These are phyloP conservation scores for Lasiurus cinereus DNA, from an alignment of 2,113 vertebrate genomes.

Conservation along the genomic window DNA sequence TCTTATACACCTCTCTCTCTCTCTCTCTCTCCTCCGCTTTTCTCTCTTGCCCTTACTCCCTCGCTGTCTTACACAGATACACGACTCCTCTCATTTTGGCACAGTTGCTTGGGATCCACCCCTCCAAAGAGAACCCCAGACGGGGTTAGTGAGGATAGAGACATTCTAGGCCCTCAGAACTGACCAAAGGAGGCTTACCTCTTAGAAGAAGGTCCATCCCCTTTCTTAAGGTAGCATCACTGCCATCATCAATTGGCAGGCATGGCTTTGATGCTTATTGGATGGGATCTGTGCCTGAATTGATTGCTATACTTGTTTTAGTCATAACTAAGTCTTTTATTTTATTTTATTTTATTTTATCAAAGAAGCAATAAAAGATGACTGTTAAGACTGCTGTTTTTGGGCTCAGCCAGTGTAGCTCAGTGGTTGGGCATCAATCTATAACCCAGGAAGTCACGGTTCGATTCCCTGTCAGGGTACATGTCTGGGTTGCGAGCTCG, in stretches of 20 bases:
- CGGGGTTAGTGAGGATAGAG: too few relatives aligned
- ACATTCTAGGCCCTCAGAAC: accelerated
- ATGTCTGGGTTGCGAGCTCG: too few relatives aligned
- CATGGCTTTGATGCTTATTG: background rate
- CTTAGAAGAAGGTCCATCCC: background rate
- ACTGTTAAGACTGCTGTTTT: background rate
- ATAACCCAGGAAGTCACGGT: too few relatives aligned
- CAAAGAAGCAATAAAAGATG: background rate
- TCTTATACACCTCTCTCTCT: background rate
- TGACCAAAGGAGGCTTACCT: background rate
- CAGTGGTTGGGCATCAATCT: too few relatives aligned
- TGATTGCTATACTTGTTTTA: background rate
- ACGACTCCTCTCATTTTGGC: background rate
- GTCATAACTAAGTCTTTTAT: background rate
- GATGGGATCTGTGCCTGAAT: background rate
- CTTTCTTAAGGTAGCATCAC: background rate
- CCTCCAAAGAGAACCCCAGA: background rate
- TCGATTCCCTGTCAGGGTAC: too few relatives aligned
- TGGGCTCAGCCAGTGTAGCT: too few relatives aligned
- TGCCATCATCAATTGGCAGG: background rate
- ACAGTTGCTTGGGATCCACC: background rate
- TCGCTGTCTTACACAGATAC: background rate
- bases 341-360: background rate
- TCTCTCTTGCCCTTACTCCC: background rate
- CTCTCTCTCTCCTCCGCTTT: background rate